These are phyloP conservation scores for Hesperia comma DNA, from an alignment of 2,888 invertebrate species.

Conservation along the genomic window DNA sequence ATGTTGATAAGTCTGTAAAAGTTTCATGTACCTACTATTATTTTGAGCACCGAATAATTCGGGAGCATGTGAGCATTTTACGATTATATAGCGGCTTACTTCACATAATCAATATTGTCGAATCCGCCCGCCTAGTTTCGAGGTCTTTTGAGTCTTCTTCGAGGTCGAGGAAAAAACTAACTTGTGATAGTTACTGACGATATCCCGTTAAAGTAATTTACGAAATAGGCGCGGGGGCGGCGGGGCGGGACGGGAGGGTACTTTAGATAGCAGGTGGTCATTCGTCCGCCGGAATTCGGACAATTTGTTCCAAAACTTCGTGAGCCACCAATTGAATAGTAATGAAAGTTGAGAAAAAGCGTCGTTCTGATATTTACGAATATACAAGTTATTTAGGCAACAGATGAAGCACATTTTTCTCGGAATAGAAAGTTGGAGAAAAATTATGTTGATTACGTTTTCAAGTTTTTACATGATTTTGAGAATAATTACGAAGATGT, in stretches of 20 bases:
- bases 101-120: too few relatives aligned
- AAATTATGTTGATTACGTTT: conserved; percentile 12
- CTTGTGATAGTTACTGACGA: not conserved
- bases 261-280: conserved; percentile 15
- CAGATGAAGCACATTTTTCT: conserved; percentile 4
- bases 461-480: conserved; percentile 5
- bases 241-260: not conserved
- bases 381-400: conserved; percentile 2
- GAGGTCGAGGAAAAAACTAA: not conserved
- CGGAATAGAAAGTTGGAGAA: not conserved
- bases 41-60: too few relatives aligned
- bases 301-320: conserved; percentile 37
- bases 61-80: too few relatives aligned
- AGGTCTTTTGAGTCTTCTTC: too few relatives aligned
- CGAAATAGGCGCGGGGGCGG: conserved; percentile 7
- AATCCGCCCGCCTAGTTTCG: too few relatives aligned
- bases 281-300: conserved; percentile 26
- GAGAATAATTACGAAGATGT: not conserved
- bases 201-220: conserved; percentile 16
- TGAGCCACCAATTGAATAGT: conserved; percentile 34
- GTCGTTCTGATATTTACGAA: conserved; percentile 25
- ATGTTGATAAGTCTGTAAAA: too few relatives aligned
- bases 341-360: conserved; percentile 37
- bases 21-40: too few relatives aligned
- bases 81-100: too few relatives aligned